Conservation (phyloP, 2,888 invertebrate genomes). For the Stramonita haemastoma region DNA sequence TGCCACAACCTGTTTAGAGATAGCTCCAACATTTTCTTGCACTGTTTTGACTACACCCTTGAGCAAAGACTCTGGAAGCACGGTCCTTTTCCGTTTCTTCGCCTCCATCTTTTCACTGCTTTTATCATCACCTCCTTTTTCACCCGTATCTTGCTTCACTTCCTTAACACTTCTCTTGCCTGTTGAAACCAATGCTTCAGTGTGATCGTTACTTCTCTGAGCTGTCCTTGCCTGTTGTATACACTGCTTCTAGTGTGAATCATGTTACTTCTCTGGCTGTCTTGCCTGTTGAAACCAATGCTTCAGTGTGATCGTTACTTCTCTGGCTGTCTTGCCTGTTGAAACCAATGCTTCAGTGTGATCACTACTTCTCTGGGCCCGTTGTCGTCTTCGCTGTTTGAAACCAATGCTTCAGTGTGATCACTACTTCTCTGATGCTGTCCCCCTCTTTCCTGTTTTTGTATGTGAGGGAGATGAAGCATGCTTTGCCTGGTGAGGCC, state of each 20-base stretch:
- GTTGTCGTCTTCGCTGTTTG: not conserved
- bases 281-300: not conserved
- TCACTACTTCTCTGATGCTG: not conserved
- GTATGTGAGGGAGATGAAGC: too few relatives aligned
- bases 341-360: too few relatives aligned
- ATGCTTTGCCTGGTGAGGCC: too few relatives aligned
- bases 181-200: not conserved
- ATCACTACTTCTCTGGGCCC: not conserved
- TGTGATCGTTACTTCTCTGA: too few relatives aligned
- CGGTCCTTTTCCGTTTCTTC: not conserved
- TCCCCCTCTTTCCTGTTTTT: not conserved
- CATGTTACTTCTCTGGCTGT: not conserved
- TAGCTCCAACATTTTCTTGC: not conserved
- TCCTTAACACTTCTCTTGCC: not conserved
- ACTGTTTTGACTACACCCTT: not conserved
- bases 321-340: too few relatives aligned
- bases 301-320: too few relatives aligned
- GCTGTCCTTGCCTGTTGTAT: too few relatives aligned
- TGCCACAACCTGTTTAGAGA: conserved; percentile 23
- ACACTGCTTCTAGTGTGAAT: not conserved
- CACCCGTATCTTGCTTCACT: not conserved
- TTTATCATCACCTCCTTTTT: not conserved
- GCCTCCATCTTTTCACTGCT: not conserved
- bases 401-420: not conserved
- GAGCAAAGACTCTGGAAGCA: conserved; percentile 24